Base-by-base conservation (phyloP, 2,113 vertebrate genomes). In the Cichladusa arquata region DNA sequence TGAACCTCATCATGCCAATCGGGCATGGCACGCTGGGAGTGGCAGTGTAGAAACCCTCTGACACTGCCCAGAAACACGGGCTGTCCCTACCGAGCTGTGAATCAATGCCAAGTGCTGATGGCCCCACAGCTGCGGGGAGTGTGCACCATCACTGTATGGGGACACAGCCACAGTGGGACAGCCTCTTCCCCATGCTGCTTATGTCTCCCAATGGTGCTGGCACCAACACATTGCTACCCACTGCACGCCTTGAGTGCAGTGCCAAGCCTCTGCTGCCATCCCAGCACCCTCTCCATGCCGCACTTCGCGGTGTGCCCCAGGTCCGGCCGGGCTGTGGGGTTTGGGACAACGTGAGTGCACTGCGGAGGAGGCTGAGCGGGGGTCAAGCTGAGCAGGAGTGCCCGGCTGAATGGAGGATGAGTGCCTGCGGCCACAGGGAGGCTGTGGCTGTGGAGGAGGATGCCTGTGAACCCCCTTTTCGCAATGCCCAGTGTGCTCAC, bases 21-120 rank as follows among this genome's bases (percentile, higher is more conserved):
- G 0, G 0, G 33, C 16, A 13, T 50, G 74, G 29, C 3, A 3
- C 0, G 0, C 12, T 0, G 5, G 70, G 48, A 79, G 22, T 0
- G 0, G 51, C 0, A 1, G 12, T 17, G 48, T 22, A n/a, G 40
- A 71, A 92, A 79, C 24, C 19, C 34, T 53, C 60, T 45, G 42
- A 48, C 22, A 2, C 40, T 67, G 61, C 17, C 36, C 58, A 65
- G 25, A 47, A 88, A 44, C n/a, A 20, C 0, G 0, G 40, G 33
- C 26, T 24, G 12, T n/a, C 12, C 79, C 24, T 24, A 10, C 16
- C 0, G 0, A 42, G 34, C 47, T 54, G 38, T 4, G 54, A 66
- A 45, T 73, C 31, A 29, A 20, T 42, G 31, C 26, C 20, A 12
- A 31, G 54, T 3, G 18, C 54, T 1, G 0, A 25, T 29, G 28